phyloP scores from a whole-genome alignment of 1,140 invertebrate genomes.

The Drosophila orosa region DNA sequence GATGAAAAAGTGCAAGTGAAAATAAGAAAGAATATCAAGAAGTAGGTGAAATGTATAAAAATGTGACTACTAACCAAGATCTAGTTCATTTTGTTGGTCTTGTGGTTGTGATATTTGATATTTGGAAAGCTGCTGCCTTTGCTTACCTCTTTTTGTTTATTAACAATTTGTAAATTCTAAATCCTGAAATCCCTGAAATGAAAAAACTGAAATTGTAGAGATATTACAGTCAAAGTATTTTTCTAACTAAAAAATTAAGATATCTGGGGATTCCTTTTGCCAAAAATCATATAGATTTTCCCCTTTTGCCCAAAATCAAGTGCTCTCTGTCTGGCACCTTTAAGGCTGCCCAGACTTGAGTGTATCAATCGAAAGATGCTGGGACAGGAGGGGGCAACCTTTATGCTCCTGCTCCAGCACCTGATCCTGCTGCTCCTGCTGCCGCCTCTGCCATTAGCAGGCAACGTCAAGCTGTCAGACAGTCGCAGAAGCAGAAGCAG shows the following conservation, averaged over 20 bases:
- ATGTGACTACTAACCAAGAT: too few species aligned
- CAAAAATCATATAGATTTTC: slow-evolving; percentile 1
- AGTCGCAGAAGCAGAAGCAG: slow-evolving; percentile 25
- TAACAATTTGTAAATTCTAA: too few species aligned
- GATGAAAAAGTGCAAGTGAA: too few species aligned
- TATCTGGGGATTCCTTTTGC: not conserved
- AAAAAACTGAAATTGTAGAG: too few species aligned
- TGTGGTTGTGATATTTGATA: too few species aligned
- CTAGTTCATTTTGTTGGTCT: too few species aligned
- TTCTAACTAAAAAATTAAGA: not conserved
- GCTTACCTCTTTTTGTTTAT: too few species aligned
- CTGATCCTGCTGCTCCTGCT: slow-evolving; percentile 6
- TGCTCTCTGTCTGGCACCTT: slow-evolving; percentile 6
- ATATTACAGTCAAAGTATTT: too few species aligned
- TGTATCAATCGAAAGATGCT: slow-evolving; percentile 23
- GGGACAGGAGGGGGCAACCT: not conserved
- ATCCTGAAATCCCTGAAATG: too few species aligned
- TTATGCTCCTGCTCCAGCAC: slow-evolving; percentile 3
- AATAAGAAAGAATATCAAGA: too few species aligned
- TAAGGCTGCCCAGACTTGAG: slow-evolving; percentile 5
- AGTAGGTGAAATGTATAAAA: too few species aligned
- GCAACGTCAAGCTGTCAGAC: slow-evolving; percentile 70
- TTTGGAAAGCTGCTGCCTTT: too few species aligned
- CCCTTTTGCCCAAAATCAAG: not conserved
- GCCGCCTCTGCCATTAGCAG: slow-evolving; percentile 63